A percentile compares a stretch with the other conserved stretches of the same genome.
Evolutionary conservation across 2,888 invertebrate species (phyloP).

Genomic region (Cephus rjabovi): DNA sequence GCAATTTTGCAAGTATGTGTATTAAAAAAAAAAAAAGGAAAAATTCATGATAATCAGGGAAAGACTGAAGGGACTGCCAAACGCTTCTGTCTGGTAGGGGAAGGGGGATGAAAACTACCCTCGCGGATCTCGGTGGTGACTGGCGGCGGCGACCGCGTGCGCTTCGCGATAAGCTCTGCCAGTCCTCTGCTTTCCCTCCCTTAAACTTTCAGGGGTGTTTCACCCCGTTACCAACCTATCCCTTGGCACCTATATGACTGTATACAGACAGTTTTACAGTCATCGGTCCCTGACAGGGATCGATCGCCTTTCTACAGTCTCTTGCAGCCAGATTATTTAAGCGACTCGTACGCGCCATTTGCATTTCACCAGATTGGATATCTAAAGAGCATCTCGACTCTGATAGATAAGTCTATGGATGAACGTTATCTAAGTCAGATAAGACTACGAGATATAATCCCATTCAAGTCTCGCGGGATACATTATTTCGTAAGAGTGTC

Average conservation of each 20-base stretch:
- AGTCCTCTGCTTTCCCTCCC: constrained; percentile 8
- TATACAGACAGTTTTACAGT: background rate
- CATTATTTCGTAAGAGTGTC: background rate
- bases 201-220: constrained; percentile 28
- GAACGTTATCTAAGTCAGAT: background rate
- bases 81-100: background rate
- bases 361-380: background rate
- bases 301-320: background rate
- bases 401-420: background rate
- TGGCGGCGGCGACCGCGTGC: constrained; percentile 63
- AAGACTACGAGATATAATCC: background rate
- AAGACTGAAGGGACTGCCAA: background rate
- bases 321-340: background rate
- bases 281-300: background rate
- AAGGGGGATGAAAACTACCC: background rate
- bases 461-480: background rate
- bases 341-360: background rate
- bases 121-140: constrained; percentile 42
- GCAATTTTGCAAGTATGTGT: background rate
- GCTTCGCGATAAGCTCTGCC: constrained; percentile 59
- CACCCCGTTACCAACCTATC: constrained; percentile 13
- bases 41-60: background rate
- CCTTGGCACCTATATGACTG: background rate
- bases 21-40: background rate
- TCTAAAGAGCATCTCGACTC: background rate